Evolutionary conservation across 2,797 vertebrate species (phyloP), one percentile per base, ranked within the genome.

Genomic region (Tenualosa ilisha): DNA sequence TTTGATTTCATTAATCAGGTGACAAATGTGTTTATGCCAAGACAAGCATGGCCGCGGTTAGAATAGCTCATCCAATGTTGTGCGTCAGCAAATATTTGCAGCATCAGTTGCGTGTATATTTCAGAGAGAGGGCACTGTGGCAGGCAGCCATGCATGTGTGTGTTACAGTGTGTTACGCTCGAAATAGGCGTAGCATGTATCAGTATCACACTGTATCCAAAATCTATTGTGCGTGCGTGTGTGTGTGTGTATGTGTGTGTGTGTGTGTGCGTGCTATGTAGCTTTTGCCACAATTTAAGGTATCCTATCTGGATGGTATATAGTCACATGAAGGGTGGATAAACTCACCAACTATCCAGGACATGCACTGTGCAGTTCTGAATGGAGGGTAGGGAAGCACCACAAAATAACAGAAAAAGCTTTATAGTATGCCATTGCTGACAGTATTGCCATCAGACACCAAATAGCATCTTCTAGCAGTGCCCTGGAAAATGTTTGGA

Each of bases 1-100:
- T 79, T 79, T 79, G 72, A 79, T 20, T 22, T 79, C 20, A 46
- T 79, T 46, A 7, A 46, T 79, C 72, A 79, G 72, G 72, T 79
- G 72, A 79, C 72, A 43, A 22, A 79, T 79, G 72, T 46, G 72
- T 79, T 79, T 79, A 46, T 79, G 72, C 72, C 72, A 79, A 75
- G 72, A 20, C 72, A 8, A 72, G 72, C 72, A 46, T 40, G 40
- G 2, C 6, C 40, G 72, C 40, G 72, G 72, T 46, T 40, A 46
- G 37, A 79, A 79, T 79, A 79, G 17, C 40, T 46, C 13, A 17
- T 12, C 12, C 4, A 1, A 8, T 79, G 37, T 79, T 20, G 17
- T 5, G 72, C 40, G 72, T 46, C 37, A 79, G 72, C 72, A 79
- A 79, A 79, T 43, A 43, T 46, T 40, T 43, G 72, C 40, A 79